These are phyloP conservation scores for Odontocerum albicorne DNA, from an alignment of 2,888 invertebrate species.

Conservation along the genomic window DNA sequence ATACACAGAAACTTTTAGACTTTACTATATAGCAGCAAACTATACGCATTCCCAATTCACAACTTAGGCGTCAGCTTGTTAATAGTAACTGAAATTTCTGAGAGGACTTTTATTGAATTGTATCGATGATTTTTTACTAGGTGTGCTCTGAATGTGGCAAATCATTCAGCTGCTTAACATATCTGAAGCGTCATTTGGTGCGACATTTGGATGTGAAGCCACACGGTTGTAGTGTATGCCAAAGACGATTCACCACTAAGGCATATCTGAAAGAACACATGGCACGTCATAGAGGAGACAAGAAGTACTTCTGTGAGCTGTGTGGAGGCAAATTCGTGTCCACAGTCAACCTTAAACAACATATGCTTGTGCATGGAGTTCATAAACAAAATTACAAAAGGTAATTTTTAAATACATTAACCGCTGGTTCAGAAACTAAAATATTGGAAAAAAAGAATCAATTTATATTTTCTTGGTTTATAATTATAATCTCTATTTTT, in stretches of 20 bases:
- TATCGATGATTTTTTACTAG: too few species aligned
- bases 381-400: conserved; percentile 29
- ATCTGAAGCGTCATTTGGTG: conserved; percentile 30
- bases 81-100: too few species aligned
- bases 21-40: too few species aligned
- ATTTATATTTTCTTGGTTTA: too few species aligned
- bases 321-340: conserved; percentile 29
- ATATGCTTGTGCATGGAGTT: conserved; percentile 30
- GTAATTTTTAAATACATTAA: too few species aligned
- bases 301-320: conserved; percentile 31
- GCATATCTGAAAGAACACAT: conserved; percentile 30
- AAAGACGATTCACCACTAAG: conserved; percentile 23
- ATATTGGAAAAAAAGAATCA: too few species aligned
- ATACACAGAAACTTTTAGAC: too few species aligned
- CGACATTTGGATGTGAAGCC: conserved; percentile 29
- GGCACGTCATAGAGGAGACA: conserved; percentile 30
- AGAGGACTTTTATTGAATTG: too few species aligned
- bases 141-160: conserved; percentile 35
- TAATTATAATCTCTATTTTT: too few species aligned
- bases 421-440: too few species aligned
- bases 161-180: conserved; percentile 32
- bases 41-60: too few species aligned
- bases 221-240: conserved; percentile 25
- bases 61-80: too few species aligned
- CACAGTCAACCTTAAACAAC: conserved; percentile 33